Conservation (phyloP, 2,888 invertebrate species). For the Idaea straminata region DNA sequence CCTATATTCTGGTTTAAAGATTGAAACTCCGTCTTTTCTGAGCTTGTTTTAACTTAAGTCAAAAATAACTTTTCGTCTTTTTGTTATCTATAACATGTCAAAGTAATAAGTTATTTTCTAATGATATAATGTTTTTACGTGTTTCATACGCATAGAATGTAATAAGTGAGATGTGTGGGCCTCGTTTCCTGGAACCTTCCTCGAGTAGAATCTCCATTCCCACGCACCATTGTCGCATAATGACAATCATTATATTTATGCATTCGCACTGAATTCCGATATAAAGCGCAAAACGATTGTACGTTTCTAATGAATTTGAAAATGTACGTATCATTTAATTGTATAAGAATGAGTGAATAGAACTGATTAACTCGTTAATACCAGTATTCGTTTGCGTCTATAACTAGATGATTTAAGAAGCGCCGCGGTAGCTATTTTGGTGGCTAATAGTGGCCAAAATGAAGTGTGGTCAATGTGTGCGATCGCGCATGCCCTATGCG, state of each 20-base stretch:
- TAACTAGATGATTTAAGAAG: no score
- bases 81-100: no score
- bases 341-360: no score
- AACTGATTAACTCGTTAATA: background rate
- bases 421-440: no score
- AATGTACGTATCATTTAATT: background rate
- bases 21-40: no score
- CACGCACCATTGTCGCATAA: slow-evolving; percentile 26
- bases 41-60: no score
- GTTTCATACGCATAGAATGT: slow-evolving; percentile 16
- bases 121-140: background rate
- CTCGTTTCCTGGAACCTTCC: slow-evolving; percentile 24
- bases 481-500: no score
- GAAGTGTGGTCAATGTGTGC: no score
- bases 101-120: background rate
- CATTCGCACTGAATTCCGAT: slow-evolving; percentile 21
- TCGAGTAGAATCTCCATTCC: slow-evolving; percentile 23
- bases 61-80: no score
- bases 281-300: slow-evolving; percentile 16
- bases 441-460: no score
- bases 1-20: no score
- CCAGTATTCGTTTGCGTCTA: no score
- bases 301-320: slow-evolving; percentile 2
- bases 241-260: slow-evolving; percentile 26
- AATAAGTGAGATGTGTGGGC: slow-evolving; percentile 19